Evolutionary conservation across 2,797 vertebrate species (phyloP).

Genomic region (Manis pentadactyla): DNA sequence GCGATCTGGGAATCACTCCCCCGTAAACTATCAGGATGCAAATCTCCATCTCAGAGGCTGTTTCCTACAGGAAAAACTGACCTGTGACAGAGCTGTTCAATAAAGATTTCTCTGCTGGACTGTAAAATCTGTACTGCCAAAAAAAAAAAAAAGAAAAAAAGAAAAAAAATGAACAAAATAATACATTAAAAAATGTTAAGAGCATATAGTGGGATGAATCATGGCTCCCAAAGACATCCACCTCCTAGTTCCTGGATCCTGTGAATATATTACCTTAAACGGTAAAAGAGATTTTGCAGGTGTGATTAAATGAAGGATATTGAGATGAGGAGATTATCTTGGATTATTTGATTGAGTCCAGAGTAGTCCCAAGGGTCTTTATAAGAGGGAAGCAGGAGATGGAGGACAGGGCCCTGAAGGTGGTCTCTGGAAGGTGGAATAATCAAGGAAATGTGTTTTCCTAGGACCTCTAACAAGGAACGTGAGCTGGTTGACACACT

Average conservation of each 20-base stretch:
- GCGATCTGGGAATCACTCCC: fast-evolving
- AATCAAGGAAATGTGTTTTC: background rate
- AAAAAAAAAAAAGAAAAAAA: background rate
- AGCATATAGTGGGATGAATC: background rate
- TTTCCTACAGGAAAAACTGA: background rate
- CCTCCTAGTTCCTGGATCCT: background rate
- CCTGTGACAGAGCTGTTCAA: background rate
- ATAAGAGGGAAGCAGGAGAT: background rate
- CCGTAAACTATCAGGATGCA: background rate
- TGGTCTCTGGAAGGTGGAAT: background rate
- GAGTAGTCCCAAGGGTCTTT: background rate
- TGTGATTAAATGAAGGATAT: background rate
- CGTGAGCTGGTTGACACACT: background rate
- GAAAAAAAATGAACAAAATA: background rate
- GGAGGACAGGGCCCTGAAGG: background rate
- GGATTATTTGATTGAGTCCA: background rate
- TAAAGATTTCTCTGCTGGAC: background rate
- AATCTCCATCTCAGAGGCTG: background rate
- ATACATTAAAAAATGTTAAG: background rate
- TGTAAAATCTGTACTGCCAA: background rate
- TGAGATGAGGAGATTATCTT: background rate
- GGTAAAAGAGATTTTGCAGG: background rate
- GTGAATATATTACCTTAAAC: background rate
- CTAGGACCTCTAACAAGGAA: background rate
- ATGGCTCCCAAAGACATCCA: background rate